Conservation (phyloP, 2,797 vertebrate genomes). For the Takifugu rubripes region DNA sequence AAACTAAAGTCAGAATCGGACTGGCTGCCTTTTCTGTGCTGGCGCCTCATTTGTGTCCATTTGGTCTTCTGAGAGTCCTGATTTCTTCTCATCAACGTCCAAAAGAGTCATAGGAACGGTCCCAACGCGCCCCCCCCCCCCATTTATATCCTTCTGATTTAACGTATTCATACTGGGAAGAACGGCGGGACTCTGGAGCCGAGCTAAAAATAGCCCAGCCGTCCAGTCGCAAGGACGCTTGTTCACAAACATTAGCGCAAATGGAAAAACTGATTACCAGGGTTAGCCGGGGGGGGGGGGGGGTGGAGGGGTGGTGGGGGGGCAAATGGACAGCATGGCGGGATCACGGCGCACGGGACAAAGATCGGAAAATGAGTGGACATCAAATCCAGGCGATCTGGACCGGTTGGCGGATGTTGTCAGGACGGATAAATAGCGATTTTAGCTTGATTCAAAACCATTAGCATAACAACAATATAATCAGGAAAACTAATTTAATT, state of each 20-base stretch:
- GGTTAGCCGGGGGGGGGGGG: conserved; percentile 6
- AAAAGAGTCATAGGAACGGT: not conserved
- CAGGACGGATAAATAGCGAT: conserved; percentile 2
- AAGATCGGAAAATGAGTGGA: conserved; percentile 32
- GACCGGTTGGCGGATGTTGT: conserved; percentile 14
- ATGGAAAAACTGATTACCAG: conserved; percentile 73
- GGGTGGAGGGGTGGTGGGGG: conserved; percentile 18
- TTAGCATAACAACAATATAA: not conserved
- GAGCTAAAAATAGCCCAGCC: conserved; percentile 66
- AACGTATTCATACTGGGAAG: conserved; percentile 1
- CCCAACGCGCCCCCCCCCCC: too few relatives aligned
- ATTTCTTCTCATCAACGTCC: conserved; percentile 7
- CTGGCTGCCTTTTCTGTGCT: conserved; percentile 9
- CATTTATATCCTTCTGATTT: not conserved
- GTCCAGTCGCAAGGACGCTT: conserved; percentile 53
- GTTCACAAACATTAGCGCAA: conserved; percentile 74
- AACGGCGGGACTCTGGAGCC: conserved; percentile 16
- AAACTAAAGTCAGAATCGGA: too few relatives aligned
- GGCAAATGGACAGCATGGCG: conserved; percentile 47
- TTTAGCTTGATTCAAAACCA: not conserved
- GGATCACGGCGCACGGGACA: conserved; percentile 32
- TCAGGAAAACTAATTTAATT: not conserved
- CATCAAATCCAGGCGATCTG: conserved; percentile 32
- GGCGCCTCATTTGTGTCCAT: conserved; percentile 8
- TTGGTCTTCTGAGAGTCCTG: conserved; percentile 8